Evolutionary conservation across 2,113 vertebrate species (phyloP).

Genomic region (Pluvianellus socialis): DNA sequence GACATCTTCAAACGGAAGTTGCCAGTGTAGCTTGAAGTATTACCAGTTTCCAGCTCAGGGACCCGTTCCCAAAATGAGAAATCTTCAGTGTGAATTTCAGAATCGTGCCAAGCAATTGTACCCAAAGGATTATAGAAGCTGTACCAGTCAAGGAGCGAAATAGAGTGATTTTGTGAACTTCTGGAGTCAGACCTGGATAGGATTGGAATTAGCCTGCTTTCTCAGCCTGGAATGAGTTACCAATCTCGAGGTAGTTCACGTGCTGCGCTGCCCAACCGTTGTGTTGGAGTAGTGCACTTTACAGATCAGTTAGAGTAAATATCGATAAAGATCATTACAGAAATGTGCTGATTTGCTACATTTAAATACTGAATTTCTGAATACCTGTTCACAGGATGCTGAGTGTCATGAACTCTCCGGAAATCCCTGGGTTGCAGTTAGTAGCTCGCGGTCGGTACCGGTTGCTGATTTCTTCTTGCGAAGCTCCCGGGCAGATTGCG

Average conservation of each 20-base stretch:
- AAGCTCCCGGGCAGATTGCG: neutral
- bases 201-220: neutral
- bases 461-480: neutral
- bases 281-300: neutral
- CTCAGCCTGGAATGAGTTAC: neutral
- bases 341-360: neutral
- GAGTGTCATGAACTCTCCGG: neutral
- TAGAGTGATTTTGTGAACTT: neutral
- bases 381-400: neutral
- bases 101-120: neutral
- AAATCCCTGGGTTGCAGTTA: neutral
- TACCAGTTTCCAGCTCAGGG: neutral
- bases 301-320: neutral
- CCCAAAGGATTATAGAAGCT: neutral
- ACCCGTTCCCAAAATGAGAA: neutral
- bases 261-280: rapidly evolving
- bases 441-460: neutral
- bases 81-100: rapidly evolving
- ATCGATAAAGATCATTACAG: neutral
- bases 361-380: neutral
- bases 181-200: neutral
- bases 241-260: rapidly evolving
- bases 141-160: neutral
- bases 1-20: neutral
- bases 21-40: neutral